Base-by-base conservation (phyloP, 1,140 invertebrate genomes). In the Belonocnema kinseyi region DNA sequence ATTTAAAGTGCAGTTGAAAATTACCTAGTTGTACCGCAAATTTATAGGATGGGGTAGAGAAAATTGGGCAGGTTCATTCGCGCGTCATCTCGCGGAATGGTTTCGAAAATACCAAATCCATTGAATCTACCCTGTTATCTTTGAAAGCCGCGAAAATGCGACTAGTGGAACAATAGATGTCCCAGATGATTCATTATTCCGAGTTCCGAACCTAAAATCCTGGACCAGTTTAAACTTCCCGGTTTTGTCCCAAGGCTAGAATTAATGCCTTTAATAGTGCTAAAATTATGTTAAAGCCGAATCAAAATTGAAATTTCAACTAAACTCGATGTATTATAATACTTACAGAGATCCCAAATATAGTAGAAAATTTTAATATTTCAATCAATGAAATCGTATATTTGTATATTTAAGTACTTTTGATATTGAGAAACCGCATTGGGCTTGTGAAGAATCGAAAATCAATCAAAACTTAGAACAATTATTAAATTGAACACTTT, bases 41-140 rank as follows among this genome's bases (percentile, higher is more conserved):
- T 66, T 66, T n/a, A 33, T 66, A 66, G 61, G 7, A 17, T 66
- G 75, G 73, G 56, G 74, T 51, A 76, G 53, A 76, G 81, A 78
- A 82, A 80, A 80, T 82, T 80, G 78, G 74, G 61, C 78, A 79
- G 76, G 80, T 77, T 76, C 73, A 74, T 72, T 52, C 50, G 7
- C 17, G 76, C 75, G 40, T 66, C 77, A 70, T 66, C 76, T 75
- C 78, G 72, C 61, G 70, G 76, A 82, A 81, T 81, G 56, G 77
- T 51, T 76, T 33, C 70, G 80, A 81, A 81, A 81, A 82, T 82
- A 76, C 76, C 76, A 82, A 82, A 79, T 73, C 72, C 54, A 66
- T 71, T 73, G 12, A 46, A 40, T 13, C 26, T 40, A 40, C 13
- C 26, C 61, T 8, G 26, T 66, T 46, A 46, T 40, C 26, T 66